A percentile compares a stretch with the other conserved stretches of the same genome.
Evolutionary conservation across 2,888 invertebrate genomes (phyloP).

Genomic region (Caenorhabditis doughertyi): DNA sequence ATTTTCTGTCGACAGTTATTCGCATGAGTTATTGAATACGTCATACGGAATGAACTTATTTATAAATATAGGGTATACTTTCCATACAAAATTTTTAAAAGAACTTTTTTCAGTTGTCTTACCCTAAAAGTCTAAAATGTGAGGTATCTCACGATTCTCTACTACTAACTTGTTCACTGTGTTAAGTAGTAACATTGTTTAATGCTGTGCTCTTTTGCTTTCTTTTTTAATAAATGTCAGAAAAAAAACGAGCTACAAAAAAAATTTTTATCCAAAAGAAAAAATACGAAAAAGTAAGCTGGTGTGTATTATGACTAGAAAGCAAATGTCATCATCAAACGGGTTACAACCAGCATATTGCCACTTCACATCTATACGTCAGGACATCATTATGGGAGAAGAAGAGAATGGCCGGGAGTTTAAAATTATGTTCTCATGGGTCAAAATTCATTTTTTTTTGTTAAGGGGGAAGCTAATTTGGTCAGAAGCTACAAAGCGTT

Average conservation of each 20-base stretch:
- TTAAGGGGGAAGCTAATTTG: conserved; percentile 21
- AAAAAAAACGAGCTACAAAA: conserved; percentile 7
- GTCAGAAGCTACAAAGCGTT: conserved; percentile 35
- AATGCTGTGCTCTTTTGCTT: not conserved
- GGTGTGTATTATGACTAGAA: conserved; percentile 35
- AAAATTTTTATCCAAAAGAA: conserved; percentile 37
- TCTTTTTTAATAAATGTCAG: not conserved
- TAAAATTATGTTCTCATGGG: not conserved
- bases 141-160: no score
- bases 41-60: not conserved
- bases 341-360: conserved; percentile 43
- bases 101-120: no score
- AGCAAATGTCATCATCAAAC: conserved; percentile 54
- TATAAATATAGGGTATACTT: no score
- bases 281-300: conserved; percentile 20
- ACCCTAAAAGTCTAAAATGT: no score
- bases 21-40: conserved; percentile 1
- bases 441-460: not conserved
- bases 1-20: not conserved
- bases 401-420: not conserved
- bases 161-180: not conserved
- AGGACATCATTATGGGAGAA: conserved; percentile 37
- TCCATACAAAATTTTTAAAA: not conserved
- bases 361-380: conserved; percentile 44
- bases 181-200: not conserved